phyloP scores from a whole-genome alignment of 2,888 invertebrate species.

The Anodontia alba region DNA sequence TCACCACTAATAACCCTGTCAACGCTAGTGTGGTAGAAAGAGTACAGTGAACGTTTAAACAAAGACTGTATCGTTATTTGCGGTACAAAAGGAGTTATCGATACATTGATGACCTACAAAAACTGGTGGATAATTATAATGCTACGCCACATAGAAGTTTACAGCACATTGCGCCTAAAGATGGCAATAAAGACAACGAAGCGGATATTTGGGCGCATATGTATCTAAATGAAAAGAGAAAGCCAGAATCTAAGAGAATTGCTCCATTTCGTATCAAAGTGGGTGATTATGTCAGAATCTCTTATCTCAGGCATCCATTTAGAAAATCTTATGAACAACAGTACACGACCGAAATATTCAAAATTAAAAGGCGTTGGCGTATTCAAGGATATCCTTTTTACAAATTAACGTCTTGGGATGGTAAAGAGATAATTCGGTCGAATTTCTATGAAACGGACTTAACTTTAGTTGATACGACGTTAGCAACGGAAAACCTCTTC shows the following conservation, averaged over 20 bases:
- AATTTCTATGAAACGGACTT: conserved; percentile 42
- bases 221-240: conserved; percentile 16
- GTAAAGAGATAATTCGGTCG: conserved; percentile 20
- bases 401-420: conserved; percentile 23
- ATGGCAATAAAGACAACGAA: conserved; percentile 42
- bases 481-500: conserved; percentile 20
- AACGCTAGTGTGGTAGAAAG: conserved; percentile 28
- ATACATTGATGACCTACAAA: conserved; percentile 46
- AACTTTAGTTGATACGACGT: conserved; percentile 28
- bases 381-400: conserved; percentile 42
- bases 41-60: conserved; percentile 8
- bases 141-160: conserved; percentile 48
- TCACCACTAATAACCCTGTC: conserved; percentile 30
- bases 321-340: conserved; percentile 32
- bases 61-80: conserved; percentile 17
- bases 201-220: conserved; percentile 47
- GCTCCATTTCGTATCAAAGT: conserved; percentile 10
- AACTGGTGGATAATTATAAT: conserved; percentile 46
- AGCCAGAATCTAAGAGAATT: neutral
- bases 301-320: conserved; percentile 33
- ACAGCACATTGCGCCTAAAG: conserved; percentile 43
- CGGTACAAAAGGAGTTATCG: conserved; percentile 28
- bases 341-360: conserved; percentile 31
- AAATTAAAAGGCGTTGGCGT: conserved; percentile 25
- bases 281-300: conserved; percentile 22